Evolutionary conservation across 2,797 vertebrate species (phyloP), one percentile per base, ranked within the genome.

Genomic region (Kryptolebias ocellatus): DNA sequence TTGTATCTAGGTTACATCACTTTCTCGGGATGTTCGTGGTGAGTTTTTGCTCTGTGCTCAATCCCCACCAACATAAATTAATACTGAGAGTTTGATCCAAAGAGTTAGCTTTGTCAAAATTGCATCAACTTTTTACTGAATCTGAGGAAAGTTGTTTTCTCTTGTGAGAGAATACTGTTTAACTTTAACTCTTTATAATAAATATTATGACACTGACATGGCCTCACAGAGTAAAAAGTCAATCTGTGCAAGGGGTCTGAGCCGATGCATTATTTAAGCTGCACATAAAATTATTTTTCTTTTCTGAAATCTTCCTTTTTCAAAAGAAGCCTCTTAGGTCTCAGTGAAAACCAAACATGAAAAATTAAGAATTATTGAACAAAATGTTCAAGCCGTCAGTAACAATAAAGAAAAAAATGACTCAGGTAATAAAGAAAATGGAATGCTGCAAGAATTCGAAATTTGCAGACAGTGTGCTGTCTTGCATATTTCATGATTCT

Each of bases 261-360:
- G 74, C 55, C 54, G 37, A 80, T 81, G 56, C 49, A 83, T 89
- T 86, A 91, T 89, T 90, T 75, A 88, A 82, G 29, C 12, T 52
- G 29, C 65, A 60, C 63, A 78, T 74, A 72, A 83, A 53, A 78
- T 64, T 68, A 69, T 74, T 64, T 15, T 16, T 73, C 67, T 80
- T 18, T 76, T 69, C 58, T 15, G 3, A 70, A 79, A 58, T 71
- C 27, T 50, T 72, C 14, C 16, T 67, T 42, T 64, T 80, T 67
- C 56, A 72, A 76, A 78, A 74, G 54, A 77, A 70, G 58, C 68
- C 45, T 8, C 72, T 17, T 72, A 67, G 74, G 80, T 49, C 47
- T 7, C 46, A 62, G 64, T 50, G 60, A 18, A 75, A 79, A 80
- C 61, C 45, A 53, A 57, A 73, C 73, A 86, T 78, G 60, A 71